Evolutionary conservation across 2,113 vertebrate genomes (phyloP).

Genomic region (Okapia johnstoni): DNA sequence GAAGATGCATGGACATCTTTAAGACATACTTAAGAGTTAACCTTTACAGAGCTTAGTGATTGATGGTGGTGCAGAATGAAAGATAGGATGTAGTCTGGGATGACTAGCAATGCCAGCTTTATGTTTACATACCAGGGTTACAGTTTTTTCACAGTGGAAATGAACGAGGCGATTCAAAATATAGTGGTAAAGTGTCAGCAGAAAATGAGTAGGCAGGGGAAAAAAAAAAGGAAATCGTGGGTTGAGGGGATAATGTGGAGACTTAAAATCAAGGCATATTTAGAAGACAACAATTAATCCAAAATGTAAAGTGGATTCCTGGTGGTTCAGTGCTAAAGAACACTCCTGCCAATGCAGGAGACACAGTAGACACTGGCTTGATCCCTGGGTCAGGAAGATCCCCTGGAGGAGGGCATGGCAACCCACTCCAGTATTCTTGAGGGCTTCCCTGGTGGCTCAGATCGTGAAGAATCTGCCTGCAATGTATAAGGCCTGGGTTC

Average conservation of each 20-base stretch:
- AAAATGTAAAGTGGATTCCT: not conserved
- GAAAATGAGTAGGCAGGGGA: not conserved
- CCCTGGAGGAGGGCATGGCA: not conserved
- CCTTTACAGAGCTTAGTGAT: not conserved
- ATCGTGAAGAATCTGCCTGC: not conserved
- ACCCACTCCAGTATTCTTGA: not conserved
- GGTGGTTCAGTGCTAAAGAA: not conserved
- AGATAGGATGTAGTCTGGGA: too few species aligned
- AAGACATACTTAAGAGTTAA: not conserved
- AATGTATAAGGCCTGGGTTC: rapidly evolving
- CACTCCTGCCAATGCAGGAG: rapidly evolving
- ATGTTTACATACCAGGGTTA: not conserved
- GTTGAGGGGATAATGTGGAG: not conserved
- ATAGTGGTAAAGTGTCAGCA: not conserved
- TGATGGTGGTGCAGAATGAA: not conserved
- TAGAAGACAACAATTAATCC: not conserved
- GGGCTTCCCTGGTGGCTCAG: not conserved
- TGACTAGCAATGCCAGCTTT: not conserved
- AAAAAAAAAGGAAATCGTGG: not conserved
- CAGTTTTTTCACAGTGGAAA: not conserved
- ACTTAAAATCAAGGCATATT: not conserved
- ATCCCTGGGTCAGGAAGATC: not conserved
- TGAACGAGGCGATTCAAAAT: not conserved
- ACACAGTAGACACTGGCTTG: not conserved
- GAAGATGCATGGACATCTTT: not conserved